Evolutionary conservation across 1,140 invertebrate genomes (phyloP), one percentile per base, ranked within the genome.

Genomic region (Panagrolaimus sp.): DNA sequence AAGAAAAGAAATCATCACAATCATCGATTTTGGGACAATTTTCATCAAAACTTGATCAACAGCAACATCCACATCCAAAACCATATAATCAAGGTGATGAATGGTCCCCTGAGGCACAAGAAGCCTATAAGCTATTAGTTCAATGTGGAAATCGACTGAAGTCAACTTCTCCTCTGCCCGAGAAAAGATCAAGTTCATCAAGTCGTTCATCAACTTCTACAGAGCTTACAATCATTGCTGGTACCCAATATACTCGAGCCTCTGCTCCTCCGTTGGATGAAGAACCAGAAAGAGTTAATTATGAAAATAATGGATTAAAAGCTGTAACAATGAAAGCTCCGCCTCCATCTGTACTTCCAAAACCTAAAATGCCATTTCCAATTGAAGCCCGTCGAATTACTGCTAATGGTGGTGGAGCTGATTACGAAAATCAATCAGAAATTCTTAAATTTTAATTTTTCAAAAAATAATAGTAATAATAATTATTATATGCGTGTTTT

Each of bases 91-190:
- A 38, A 23, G 13, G 53, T 13, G 16, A 44, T 9, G 71, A 74
- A 63, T 83, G 81, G 81, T 69, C 80, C 7, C 45, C 72, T 9
- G 80, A 83, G 63, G 80, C 80, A 1, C 79, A 83, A 66, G 74
- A 74, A 48, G 80, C 80, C 14, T 82, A 82, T 61, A 83, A 83
- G 42, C 65, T 82, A 9, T 63, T 81, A 4, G 80, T 81, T 11
- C 75, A 81, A 63, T 82, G 78, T 66, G 79, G 79, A 2, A 66
- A 72, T 16, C 44, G 31, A 47, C 63, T 80, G n/a, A 68, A 71
- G 65, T 44, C 65, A 16, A 69, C 73, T 7, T 72, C 72, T 7
- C 63, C 70, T 23, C 9, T 13, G 1, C 27, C 44, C 14, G 63
- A 44, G 0, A 46, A 65, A 65, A 14, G 20, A 1, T 45, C 47